Base-by-base conservation (phyloP, 2,797 vertebrate species). In the Protosalanx chinensis region DNA sequence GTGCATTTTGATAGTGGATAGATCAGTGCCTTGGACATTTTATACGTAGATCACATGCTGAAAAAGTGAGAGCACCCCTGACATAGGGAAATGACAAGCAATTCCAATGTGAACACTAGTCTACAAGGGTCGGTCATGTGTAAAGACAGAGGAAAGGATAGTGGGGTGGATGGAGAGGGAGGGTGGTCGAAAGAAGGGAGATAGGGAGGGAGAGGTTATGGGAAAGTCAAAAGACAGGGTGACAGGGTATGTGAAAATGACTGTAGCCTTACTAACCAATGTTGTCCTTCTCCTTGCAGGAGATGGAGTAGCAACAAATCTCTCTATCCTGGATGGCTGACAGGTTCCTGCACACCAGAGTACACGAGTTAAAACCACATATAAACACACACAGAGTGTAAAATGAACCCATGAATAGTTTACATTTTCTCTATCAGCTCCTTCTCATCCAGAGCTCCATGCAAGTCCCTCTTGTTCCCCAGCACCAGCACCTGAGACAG, bases 371-470 rank as follows among this genome's bases (percentile, higher is more conserved):
- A 56, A 56, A 16, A 56, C 29, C 60, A 57, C 46, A 32, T 6
- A 20, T 15, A 13, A 0, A 57, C 51, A 56, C 46, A 53, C 27
- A 51, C 27, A 56, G 20, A 59, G 57, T 59, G 3, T 2, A 12
- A 59, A 20, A 46, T 13, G 1, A 59, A n/a, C 10, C 30, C 15
- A 10, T 13, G 18, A 5, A 6, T 37, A 15, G 92, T 95, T 85
- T 88, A 98, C 96, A 98, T 98, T 90, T 94, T 96, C 88, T 98
- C 96, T 83, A 98, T 98, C 80, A 98, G 94, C 85, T 97, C 96
- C 92, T 97, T 97, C 91, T 98, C 96, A 80, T 98, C 96, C 94
- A 98, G 88, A 75, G 96, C 94, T 68, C 95, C 96, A 37, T 92
- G 87, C 33, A 98, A 93, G 78, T 98, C 96, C 86, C 95, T 90